Evolutionary conservation across 2,888 invertebrate genomes (phyloP).

Genomic region (Harpagoxenus sublaevis): DNA sequence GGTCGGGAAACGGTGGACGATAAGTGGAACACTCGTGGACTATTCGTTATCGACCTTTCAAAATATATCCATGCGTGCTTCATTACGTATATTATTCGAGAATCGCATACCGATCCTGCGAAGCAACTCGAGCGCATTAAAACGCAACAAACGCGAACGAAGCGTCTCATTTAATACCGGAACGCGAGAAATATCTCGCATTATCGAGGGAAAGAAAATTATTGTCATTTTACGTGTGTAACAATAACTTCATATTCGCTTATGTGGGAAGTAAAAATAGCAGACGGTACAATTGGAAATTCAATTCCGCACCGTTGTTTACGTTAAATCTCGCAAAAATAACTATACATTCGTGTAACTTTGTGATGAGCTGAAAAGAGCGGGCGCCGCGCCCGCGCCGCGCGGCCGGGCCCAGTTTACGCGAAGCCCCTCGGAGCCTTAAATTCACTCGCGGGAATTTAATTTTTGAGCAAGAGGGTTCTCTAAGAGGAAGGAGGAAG

Average conservation of each 20-base stretch:
- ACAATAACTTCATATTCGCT: not conserved
- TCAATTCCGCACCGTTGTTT: constrained; percentile 12
- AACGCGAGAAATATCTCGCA: not conserved
- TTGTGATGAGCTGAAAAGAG: constrained; percentile 4
- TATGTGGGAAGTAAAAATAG: not conserved
- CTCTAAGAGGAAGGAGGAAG: no score
- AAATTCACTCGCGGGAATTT: constrained; percentile 15
- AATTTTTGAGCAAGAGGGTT: not conserved
- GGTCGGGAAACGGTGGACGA: not conserved
- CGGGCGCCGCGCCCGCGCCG: not conserved
- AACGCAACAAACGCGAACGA: not conserved
- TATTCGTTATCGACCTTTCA: constrained; percentile 28
- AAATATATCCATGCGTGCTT: constrained; percentile 1
- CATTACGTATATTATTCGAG: not conserved
- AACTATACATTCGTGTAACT: constrained; percentile 10
- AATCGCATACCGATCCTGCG: not conserved
- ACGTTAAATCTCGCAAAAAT: constrained; percentile 14
- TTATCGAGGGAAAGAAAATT: not conserved
- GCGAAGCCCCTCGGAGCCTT: not conserved
- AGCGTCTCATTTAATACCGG: not conserved
- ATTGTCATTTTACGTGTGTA: not conserved
- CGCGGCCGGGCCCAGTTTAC: not conserved
- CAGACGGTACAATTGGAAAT: constrained; percentile 4
- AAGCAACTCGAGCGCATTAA: not conserved
- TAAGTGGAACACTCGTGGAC: not conserved